Base-by-base conservation (phyloP, 2,888 invertebrate genomes). In the Cryptocephalus moraei region DNA sequence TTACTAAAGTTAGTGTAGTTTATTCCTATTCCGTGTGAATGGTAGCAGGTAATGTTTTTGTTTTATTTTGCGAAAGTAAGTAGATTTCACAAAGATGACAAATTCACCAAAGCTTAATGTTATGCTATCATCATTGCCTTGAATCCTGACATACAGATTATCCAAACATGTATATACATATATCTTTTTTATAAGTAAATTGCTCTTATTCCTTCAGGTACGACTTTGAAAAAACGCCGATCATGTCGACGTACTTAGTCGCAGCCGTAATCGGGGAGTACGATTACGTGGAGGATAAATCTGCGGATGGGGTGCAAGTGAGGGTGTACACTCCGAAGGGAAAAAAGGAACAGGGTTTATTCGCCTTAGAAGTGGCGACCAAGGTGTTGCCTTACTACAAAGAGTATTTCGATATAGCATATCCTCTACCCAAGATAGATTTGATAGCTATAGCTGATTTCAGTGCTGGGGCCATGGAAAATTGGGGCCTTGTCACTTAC, bases 391-490 rank as follows among this genome's bases (percentile, higher is more conserved):
- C 94, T 1, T 97, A 89, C 65, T 97, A 94, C 72, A 91, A 92
- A 61, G 83, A 91, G 45, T 97, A 95, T 70, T 97, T 97, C 71
- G 83, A 89, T 53, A 88, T 96, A 62, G 86, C 91, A 1, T 96
- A 95, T 74, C 94, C 95, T 0, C 72, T 97, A 54, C 94, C 95
- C 13, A 97, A 97, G 71, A 89, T 95, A 70, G 97, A 97, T 72
- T 77, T 96, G 47, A 91, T 97, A 61, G 95, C 96, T 9, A 90
- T 97, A 63, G 87, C 94, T 3, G 96, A 96, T 68, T 95, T 96
- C 67, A 86, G 91, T 46, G 86, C 89, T 52, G 94, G 92, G 56
- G 95, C 96, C 46, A 96, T 96, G 95, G 95, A 96, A 71, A 97
- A 97, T 71, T 97, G 96, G 96, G 96, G 96, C 2, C 69, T 85